phyloP scores from a whole-genome alignment of 2,888 invertebrate species.

The Gandaritis pyraliata region DNA sequence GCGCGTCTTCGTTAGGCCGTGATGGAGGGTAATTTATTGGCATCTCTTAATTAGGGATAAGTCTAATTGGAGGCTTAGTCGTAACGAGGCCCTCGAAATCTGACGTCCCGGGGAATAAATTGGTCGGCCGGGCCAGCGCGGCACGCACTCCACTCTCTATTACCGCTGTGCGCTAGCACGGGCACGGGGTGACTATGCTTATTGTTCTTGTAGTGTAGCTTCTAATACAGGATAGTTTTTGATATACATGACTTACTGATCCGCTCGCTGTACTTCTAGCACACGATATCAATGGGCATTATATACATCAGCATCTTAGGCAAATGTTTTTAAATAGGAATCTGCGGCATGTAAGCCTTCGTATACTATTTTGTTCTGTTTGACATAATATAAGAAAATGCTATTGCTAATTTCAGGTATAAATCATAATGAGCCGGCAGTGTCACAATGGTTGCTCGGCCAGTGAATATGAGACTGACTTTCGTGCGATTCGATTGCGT shows the following conservation, averaged over 20 bases:
- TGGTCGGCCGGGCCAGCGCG: conserved; percentile 66
- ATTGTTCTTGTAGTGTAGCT: background rate
- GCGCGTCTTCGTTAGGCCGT: conserved; percentile 84
- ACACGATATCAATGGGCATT: no score
- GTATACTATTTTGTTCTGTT: no score
- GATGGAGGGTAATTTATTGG: conserved; percentile 86
- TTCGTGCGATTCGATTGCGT: background rate
- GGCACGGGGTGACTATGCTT: background rate
- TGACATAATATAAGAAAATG: no score
- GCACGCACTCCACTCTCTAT: conserved; percentile 70
- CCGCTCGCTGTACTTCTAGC: no score
- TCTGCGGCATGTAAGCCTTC: no score
- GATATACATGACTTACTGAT: no score
- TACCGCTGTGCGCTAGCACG: conserved; percentile 46
- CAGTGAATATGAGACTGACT: background rate
- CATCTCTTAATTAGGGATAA: conserved; percentile 86
- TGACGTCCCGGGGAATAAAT: conserved; percentile 83
- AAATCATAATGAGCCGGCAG: no score
- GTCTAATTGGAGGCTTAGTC: conserved; percentile 86
- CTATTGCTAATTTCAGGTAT: no score
- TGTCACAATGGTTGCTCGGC: no score
- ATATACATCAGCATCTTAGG: no score
- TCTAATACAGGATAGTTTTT: background rate
- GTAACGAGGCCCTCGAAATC: conserved; percentile 85
- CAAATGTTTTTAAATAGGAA: no score